These are phyloP conservation scores for Myripristis murdjan DNA, from an alignment of 2,797 vertebrate species.

Conservation along the genomic window DNA sequence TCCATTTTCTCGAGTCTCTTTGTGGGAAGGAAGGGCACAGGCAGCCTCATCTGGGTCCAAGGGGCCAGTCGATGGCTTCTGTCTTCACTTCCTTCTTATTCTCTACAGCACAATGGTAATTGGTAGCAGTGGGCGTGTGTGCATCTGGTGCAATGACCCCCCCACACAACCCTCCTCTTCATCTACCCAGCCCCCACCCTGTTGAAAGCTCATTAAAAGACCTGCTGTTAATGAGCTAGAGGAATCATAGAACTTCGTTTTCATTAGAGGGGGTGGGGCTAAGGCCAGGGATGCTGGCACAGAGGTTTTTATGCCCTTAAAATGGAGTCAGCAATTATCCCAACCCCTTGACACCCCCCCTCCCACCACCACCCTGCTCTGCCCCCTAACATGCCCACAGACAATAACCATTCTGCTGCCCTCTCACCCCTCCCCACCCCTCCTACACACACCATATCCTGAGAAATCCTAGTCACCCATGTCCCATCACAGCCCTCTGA, in stretches of 20 bases:
- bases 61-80: conserved; percentile 49
- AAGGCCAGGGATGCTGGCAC: conserved; percentile 80
- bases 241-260: conserved; percentile 85
- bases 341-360: conserved; percentile 80
- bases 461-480: conserved; percentile 62
- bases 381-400: conserved; percentile 69
- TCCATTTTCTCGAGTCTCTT: conserved; percentile 50
- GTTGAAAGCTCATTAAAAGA: conserved; percentile 89
- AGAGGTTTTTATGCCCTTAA: conserved; percentile 83
- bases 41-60: conserved; percentile 62
- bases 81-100: conserved; percentile 70
- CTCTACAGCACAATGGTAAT: conserved; percentile 82
- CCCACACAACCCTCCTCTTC: conserved; percentile 61
- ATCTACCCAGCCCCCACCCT: conserved; percentile 81
- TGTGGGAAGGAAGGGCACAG: conserved; percentile 60
- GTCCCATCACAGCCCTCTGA: conserved; percentile 67
- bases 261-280: conserved; percentile 78
- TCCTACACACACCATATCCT: conserved; percentile 47
- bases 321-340: conserved; percentile 86
- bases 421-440: not conserved
- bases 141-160: conserved; percentile 83
- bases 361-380: conserved; percentile 61
- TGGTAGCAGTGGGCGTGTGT: conserved; percentile 83
- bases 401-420: conserved; percentile 60
- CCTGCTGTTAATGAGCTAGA: conserved; percentile 90